Percentiles rank a stretch among this genome's conserved stretches.
Evolutionary conservation across 2,888 invertebrate species (phyloP).

Genomic region (Schizotus pectinicornis): DNA sequence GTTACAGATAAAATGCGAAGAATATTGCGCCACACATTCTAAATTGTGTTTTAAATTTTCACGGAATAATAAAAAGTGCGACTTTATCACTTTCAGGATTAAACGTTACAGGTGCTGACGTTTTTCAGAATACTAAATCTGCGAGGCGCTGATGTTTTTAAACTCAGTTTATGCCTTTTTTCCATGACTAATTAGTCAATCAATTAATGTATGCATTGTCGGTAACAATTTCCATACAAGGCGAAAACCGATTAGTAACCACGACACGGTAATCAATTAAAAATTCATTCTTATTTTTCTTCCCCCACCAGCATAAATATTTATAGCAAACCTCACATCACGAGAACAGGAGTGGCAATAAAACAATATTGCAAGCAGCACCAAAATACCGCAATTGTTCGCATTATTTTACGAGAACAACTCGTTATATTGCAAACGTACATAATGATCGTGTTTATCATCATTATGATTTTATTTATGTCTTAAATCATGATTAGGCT

Average conservation of each 20-base stretch:
- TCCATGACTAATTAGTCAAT: conserved; percentile 2
- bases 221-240: conserved; percentile 1
- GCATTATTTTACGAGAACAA: background rate
- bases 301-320: too few relatives aligned
- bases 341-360: too few relatives aligned
- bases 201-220: background rate
- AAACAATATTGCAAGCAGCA: too few relatives aligned
- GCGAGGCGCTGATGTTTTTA: background rate
- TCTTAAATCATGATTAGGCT: conserved; percentile 5
- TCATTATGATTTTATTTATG: background rate
- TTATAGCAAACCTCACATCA: too few relatives aligned
- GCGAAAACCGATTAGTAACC: conserved; percentile 1
- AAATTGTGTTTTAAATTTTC: background rate
- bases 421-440: background rate
- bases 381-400: too few relatives aligned
- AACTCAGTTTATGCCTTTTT: background rate
- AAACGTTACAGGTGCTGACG: too few relatives aligned
- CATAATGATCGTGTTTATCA: background rate
- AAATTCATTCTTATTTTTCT: background rate
- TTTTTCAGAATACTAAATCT: too few relatives aligned
- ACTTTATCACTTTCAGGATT: too few relatives aligned
- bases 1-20: conserved; percentile 10
- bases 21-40: conserved; percentile 4
- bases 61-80: too few relatives aligned
- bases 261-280: background rate